Evolutionary conservation across 2,797 vertebrate species (phyloP), one percentile per base, ranked within the genome.

Genomic region (Manis crassicaudata): DNA sequence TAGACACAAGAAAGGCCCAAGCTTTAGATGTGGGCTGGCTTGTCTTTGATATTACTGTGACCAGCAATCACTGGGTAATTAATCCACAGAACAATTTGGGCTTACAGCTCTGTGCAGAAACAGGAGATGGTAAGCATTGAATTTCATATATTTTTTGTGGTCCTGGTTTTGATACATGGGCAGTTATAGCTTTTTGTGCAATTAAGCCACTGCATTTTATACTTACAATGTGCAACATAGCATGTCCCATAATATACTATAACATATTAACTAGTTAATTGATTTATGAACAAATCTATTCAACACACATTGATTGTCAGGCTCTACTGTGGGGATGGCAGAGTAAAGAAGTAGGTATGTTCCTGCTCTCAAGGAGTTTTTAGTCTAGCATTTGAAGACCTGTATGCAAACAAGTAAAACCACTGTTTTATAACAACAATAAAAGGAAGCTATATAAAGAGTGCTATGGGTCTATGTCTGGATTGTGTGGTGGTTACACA

Each of bases 51-150:
- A 99, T 99, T 97, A 99, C 99, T 23, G 99, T 99, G 96, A 99
- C 99, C 96, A 99, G 99, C 98, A 99, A 99, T 98, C 99, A 99
- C 92, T 99, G 99, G 99, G 99, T 99, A 96, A 99, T 99, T 97
- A 99, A 99, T 97, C 99, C 99, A 10, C 99, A 99, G 98, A 99
- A 99, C 98, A 99, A 99, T 98, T 98, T 99, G 98, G 99, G 99
- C 56, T 99, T 99, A 97, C 99, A 99, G 94, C 99, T 99, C 96
- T 99, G 99, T 75, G 99, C 99, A 97, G 99, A 99, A 98, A 99
- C 99, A 0, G 98, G 96, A 88, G 99, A 99, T 32, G 99, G 99
- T 99, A 99, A 99, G 99, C 79, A 46, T 10, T 23, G 72, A 79
- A 80, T 40, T 94, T 76, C 65, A 65, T 63, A 5, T 73, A 52